Conservation (phyloP, 2,797 vertebrate genomes). For the Merluccius polli region DNA sequence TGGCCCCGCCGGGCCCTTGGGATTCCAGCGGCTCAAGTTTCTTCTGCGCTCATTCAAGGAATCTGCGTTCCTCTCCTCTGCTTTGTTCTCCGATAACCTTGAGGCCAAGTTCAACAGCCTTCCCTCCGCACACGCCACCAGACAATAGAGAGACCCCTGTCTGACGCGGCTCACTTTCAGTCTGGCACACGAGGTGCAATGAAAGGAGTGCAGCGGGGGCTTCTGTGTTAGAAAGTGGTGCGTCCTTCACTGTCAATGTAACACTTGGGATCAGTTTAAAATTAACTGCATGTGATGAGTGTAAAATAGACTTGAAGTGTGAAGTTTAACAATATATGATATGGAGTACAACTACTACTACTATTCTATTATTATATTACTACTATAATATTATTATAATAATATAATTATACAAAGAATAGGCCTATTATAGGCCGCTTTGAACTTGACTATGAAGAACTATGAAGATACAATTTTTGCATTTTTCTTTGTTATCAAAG, state of each 20-base stretch:
- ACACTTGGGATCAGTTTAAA: too few relatives aligned
- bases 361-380: not conserved
- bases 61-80: conserved; percentile 17
- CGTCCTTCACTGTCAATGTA: too few relatives aligned
- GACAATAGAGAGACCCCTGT: not conserved
- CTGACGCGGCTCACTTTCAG: not conserved
- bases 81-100: conserved; percentile 58
- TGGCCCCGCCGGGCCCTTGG: not conserved
- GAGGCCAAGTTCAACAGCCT: conserved; percentile 18
- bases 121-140: not conserved
- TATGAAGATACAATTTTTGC: not conserved
- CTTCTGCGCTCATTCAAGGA: conserved; percentile 30
- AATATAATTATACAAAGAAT: not conserved
- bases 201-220: not conserved
- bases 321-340: not conserved
- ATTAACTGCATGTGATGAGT: not conserved
- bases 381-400: not conserved
- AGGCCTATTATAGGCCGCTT: too few relatives aligned
- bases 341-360: not conserved
- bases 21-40: conserved; percentile 46
- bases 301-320: not conserved
- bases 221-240: too few relatives aligned
- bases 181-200: not conserved
- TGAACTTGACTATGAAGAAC: not conserved
- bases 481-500: not conserved